Evolutionary conservation across 2,888 invertebrate genomes (phyloP), one percentile per base, ranked within the genome.

Genomic region (Ditula angustiorana): DNA sequence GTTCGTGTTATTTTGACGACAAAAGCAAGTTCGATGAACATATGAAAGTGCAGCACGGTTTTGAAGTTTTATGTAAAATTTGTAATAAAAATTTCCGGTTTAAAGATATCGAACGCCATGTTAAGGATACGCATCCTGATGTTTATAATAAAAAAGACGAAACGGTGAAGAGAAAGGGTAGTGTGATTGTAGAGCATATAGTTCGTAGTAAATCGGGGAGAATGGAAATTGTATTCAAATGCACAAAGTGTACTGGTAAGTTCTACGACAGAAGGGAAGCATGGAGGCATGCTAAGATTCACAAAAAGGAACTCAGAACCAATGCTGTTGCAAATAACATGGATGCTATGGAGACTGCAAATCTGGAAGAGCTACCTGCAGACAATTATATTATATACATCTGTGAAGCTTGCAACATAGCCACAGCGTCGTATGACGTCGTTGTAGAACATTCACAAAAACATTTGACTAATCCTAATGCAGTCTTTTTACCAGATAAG

Each of bases 361-460:
- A 49, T 28, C 16, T 16, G 10, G 10, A 8, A 1, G 16, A 49
- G 11, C 2, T 8, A 16, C 49, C 4, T 0, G 4, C 49, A 28
- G 33, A 33, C 13, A 23, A 10, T 7, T 11, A 53, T 33, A 35
- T 53, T n/a, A n/a, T 64, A 47, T 46, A 41, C 3, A 21, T 41
- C 23, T 64, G 64, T 53, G 23, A 41, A 3, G 3, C 8, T 37
- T 64, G 64, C 26, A n/a, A 64, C 5, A 30, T 53, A 1, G 58
- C 46, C 5, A 53, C 58, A 8, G 53, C n/a, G 0, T 53, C 64
- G 2, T 64, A 53, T 5, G 64, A 64, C 3, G 37, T 35, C 13
- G 64, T 50, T 28, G 64, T 64, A 8, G 46, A 58, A 7, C 64
- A 64, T 37, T 53, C 64, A 2, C 59, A 64, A 16, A 64, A 37